These are phyloP conservation scores for Thereva unica DNA, from an alignment of 2,888 invertebrate genomes.

Conservation along the genomic window DNA sequence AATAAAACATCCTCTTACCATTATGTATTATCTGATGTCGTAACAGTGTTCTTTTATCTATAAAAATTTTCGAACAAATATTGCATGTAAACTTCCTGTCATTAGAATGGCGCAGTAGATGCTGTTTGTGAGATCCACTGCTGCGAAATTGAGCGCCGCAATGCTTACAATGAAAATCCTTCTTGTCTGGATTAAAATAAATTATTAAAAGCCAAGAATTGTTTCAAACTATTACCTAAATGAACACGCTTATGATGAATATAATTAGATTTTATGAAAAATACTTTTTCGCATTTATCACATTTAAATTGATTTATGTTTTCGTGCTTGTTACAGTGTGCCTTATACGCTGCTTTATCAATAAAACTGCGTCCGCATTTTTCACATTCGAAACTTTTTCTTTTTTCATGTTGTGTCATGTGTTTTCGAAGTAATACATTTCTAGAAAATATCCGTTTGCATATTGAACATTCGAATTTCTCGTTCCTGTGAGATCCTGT, in stretches of 20 bases:
- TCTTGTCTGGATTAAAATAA: conserved; percentile 50
- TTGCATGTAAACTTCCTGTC: conserved; percentile 65
- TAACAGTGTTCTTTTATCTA: conserved; percentile 69
- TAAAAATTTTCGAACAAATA: conserved; percentile 69
- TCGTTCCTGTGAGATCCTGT: conserved; percentile 68
- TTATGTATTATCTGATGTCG: conserved; percentile 72
- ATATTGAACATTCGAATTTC: conserved; percentile 65
- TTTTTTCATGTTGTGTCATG: conserved; percentile 65
- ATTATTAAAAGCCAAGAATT: neutral
- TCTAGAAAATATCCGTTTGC: conserved; percentile 71
- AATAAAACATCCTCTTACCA: conserved; percentile 58
- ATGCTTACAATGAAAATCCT: conserved; percentile 62
- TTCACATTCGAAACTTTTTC: conserved; percentile 59
- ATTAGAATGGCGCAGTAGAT: conserved; percentile 61
- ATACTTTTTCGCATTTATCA: conserved; percentile 62
- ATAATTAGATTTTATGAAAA: conserved; percentile 68
- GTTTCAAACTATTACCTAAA: conserved; percentile 53
- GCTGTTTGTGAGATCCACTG: conserved; percentile 64
- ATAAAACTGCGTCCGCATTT: conserved; percentile 68
- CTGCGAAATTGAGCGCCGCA: conserved; percentile 67
- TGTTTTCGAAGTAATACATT: conserved; percentile 73
- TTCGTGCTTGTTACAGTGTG: conserved; percentile 67
- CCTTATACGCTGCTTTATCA: conserved; percentile 63
- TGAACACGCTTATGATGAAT: conserved; percentile 66
- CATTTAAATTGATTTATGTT: conserved; percentile 67